Evolutionary conservation across 2,797 vertebrate species (phyloP), one percentile per base, ranked within the genome.

Genomic region (Pelodytes ibericus): DNA sequence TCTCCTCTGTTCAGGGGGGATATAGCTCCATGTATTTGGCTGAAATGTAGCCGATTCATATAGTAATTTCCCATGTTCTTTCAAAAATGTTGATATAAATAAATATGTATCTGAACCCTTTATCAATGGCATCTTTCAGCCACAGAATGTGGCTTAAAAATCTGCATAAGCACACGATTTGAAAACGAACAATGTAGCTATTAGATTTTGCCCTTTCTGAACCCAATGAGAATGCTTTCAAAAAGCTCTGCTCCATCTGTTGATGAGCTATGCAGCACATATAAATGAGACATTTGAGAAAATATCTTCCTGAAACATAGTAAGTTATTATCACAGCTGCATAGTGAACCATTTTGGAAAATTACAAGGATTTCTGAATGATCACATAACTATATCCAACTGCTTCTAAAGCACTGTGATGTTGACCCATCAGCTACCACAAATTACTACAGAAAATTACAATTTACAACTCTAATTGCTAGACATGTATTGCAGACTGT

Each of bases 271-370:
- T n/a, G 29, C 53, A 44, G 36, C 53, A 57, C 25, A 31, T 74
- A 62, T 58, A 73, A 73, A 73, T 73, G 61, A 65, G 71, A 25
- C 71, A 74, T 66, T 22, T 7, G 72, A 74, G 63, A 57, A 62
- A 74, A 58, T 65, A 59, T 74, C 62, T 74, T 47, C 72, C 72
- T 51, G 67, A 59, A 59, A 26, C 53, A 58, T 67, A 74, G 65
- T 56, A 66, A 18, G 72, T 66, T 67, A 74, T 74, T 66, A 74
- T 67, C 72, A 59, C 72, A 74, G 72, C 63, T 74, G 72, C 61
- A 74, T 47, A 33, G 61, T 26, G 53, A 74, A 59, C 30, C 62
- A 74, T 24, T 11, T 53, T 66, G 62, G 33, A 62, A 74, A 74
- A 67, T 57, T 67, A 67, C 30, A 59, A 59, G 36, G 72, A 74